phyloP scores from a whole-genome alignment of 1,140 invertebrate species.

The Eumaeus atala region DNA sequence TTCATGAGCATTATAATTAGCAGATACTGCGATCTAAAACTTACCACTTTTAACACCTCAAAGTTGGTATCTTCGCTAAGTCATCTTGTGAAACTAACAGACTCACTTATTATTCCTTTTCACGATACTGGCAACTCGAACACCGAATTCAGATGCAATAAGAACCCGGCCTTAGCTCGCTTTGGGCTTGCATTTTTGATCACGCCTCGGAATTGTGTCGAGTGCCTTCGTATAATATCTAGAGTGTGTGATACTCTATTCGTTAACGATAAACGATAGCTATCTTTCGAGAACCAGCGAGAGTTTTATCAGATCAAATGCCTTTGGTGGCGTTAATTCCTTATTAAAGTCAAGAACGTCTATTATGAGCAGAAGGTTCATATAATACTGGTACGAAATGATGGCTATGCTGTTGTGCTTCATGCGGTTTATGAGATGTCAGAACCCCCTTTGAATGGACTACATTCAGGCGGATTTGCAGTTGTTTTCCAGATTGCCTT shows the following conservation, averaged over 20 bases:
- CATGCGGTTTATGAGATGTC: no score
- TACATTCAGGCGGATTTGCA: no score
- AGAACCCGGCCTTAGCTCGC: constrained; percentile 8
- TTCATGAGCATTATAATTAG: neutral
- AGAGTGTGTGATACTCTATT: constrained; percentile 27
- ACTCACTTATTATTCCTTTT: constrained; percentile 10
- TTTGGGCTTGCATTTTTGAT: constrained; percentile 30
- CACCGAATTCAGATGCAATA: constrained; percentile 6
- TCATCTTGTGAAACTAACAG: neutral
- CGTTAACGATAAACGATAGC: constrained; percentile 7
- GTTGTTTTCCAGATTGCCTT: no score
- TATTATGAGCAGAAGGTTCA: no score
- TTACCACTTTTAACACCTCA: constrained; percentile 3
- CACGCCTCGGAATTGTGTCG: constrained; percentile 22
- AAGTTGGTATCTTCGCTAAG: neutral
- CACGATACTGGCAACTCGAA: neutral
- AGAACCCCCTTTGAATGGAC: no score
- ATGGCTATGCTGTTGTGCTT: no score
- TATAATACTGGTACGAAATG: no score
- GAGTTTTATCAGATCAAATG: no score
- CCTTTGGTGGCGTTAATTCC: no score
- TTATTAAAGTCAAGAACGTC: no score
- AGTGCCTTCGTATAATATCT: constrained; percentile 23
- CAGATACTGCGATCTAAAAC: constrained; percentile 1
- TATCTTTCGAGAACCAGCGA: neutral